Evolutionary conservation across 2,888 invertebrate genomes (phyloP).

Genomic region (Phaedon cochleariae): DNA sequence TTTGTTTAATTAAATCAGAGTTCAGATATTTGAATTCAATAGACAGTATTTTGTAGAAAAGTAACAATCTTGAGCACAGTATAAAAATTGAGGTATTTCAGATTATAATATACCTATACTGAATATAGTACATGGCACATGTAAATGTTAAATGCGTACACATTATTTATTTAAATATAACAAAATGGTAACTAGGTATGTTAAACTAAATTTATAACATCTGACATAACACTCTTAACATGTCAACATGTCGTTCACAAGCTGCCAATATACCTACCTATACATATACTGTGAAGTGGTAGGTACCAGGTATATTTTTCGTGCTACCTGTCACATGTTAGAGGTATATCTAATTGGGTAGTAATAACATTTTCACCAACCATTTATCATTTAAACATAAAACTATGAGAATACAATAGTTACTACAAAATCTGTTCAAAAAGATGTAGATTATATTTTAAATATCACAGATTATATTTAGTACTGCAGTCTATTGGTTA

Average conservation of each 20-base stretch:
- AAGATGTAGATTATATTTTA: slow-evolving; percentile 50
- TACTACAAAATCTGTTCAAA: slow-evolving; percentile 37
- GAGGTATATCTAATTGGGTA: not conserved
- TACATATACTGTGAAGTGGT: not conserved
- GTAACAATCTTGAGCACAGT: slow-evolving; percentile 41
- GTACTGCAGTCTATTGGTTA: slow-evolving; percentile 31
- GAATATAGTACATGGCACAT: slow-evolving; percentile 41
- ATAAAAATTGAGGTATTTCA: slow-evolving; percentile 43
- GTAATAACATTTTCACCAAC: slow-evolving; percentile 27
- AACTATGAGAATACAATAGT: slow-evolving; percentile 26
- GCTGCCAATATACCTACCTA: slow-evolving; percentile 3
- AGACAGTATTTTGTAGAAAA: slow-evolving; percentile 38
- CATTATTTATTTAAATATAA: slow-evolving; percentile 31
- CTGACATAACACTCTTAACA: slow-evolving; percentile 22
- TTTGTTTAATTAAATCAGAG: slow-evolving; percentile 24
- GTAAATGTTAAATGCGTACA: slow-evolving; percentile 38
- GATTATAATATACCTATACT: slow-evolving; percentile 36
- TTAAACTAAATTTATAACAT: slow-evolving; percentile 37
- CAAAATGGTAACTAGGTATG: slow-evolving; percentile 40
- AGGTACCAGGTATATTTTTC: not conserved
- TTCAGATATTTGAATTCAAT: slow-evolving; percentile 32
- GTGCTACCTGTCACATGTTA: not conserved
- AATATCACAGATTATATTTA: slow-evolving; percentile 54
- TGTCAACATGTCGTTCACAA: slow-evolving; percentile 22
- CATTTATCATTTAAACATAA: slow-evolving; percentile 31